Conservation (phyloP, 2,113 vertebrate species). For the Pica pica region DNA sequence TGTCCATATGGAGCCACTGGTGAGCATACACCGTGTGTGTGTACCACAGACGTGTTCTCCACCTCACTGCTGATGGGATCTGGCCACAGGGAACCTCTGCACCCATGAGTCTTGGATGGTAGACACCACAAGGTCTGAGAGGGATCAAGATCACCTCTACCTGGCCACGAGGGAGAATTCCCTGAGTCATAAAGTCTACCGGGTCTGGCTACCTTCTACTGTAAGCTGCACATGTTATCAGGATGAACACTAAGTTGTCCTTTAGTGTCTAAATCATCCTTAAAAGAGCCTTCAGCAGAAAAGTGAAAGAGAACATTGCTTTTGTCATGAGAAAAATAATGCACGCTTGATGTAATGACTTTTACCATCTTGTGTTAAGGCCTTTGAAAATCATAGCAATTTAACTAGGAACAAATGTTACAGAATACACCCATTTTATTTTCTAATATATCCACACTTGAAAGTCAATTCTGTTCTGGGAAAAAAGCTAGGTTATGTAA, state of each 20-base stretch:
- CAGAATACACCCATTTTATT: background rate
- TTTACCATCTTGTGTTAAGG: background rate
- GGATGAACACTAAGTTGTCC: background rate
- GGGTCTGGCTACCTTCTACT: background rate
- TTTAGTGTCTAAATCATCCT: background rate
- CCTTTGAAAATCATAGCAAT: background rate
- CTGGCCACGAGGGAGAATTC: background rate
- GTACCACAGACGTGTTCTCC: background rate
- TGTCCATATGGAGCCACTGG: fast-evolving
- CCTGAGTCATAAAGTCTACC: background rate
- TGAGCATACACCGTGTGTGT: background rate
- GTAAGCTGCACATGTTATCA: background rate
- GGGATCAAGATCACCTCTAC: background rate
- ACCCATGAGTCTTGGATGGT: background rate
- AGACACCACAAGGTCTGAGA: background rate
- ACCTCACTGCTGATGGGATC: background rate
- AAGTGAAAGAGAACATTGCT: fast-evolving
- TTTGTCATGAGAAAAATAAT: background rate
- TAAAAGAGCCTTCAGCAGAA: background rate
- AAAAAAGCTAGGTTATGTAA: background rate
- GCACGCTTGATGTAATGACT: background rate
- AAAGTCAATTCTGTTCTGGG: background rate
- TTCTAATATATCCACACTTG: background rate
- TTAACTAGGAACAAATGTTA: background rate
- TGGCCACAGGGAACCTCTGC: background rate